These are phyloP conservation scores for Calonectris borealis DNA, from an alignment of 2,113 vertebrate species.

Conservation along the genomic window DNA sequence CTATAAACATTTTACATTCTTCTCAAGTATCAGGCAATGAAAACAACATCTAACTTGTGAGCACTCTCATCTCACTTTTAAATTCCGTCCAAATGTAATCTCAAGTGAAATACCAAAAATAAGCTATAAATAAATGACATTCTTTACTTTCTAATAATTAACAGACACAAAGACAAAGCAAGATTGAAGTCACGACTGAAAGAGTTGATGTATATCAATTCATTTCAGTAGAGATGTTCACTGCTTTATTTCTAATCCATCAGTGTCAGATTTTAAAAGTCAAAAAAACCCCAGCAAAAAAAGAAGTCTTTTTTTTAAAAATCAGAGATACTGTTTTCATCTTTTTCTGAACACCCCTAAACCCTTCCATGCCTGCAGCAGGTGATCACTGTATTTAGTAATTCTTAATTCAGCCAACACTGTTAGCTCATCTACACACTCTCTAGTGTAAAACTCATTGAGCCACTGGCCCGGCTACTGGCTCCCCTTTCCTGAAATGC, in stretches of 20 bases:
- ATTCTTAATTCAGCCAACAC: not conserved
- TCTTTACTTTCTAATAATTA: not conserved
- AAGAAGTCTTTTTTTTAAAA: not conserved
- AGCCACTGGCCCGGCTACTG: not conserved
- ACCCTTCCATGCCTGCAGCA: not conserved
- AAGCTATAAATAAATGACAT: not conserved
- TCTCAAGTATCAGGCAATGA: not conserved
- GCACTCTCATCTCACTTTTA: not conserved
- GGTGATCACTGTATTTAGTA: not conserved
- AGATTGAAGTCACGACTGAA: not conserved
- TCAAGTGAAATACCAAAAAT: not conserved
- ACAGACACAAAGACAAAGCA: not conserved
- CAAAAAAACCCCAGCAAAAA: accelerated
- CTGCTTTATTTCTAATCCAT: not conserved
- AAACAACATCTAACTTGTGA: not conserved
- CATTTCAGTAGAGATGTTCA: not conserved
- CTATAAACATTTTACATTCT: not conserved
- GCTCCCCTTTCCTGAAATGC: not conserved
- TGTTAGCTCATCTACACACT: not conserved
- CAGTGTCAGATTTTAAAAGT: not conserved
- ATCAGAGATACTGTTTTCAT: not conserved
- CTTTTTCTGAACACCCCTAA: not conserved
- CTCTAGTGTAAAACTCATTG: not conserved
- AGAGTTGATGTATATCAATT: not conserved
- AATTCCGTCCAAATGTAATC: not conserved